Evolutionary conservation across 2,888 invertebrate species (phyloP).

Genomic region (Xestia ashworthii): DNA sequence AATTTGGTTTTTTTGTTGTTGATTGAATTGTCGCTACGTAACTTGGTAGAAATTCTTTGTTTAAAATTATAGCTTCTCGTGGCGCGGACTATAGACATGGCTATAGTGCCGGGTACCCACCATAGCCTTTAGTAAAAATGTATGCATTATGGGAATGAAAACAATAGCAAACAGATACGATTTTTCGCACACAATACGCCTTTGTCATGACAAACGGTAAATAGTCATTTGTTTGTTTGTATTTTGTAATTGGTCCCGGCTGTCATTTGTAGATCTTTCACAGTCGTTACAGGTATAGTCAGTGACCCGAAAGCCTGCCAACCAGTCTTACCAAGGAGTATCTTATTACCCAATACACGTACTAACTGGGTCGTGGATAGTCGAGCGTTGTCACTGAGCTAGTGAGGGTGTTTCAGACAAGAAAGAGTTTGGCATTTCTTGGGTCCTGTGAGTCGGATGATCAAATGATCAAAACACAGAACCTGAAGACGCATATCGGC

Average conservation of each 20-base stretch:
- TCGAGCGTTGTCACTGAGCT: neutral
- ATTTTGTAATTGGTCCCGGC: neutral
- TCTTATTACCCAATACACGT: too few species aligned
- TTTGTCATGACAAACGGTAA: constrained; percentile 12
- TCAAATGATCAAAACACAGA: neutral
- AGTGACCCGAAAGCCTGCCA: neutral
- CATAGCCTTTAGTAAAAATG: neutral
- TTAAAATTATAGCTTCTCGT: too few species aligned
- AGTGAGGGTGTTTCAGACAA: neutral
- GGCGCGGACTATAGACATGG: neutral
- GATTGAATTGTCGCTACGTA: too few species aligned
- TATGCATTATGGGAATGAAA: neutral
- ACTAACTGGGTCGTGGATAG: neutral
- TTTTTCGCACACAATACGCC: constrained; percentile 6
- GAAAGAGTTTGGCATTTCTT: neutral
- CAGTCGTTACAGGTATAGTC: neutral
- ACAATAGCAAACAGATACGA: constrained; percentile 21
- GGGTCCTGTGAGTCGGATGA: neutral
- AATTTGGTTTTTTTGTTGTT: too few species aligned
- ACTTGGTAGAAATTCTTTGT: too few species aligned
- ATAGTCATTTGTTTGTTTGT: neutral
- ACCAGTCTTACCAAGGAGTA: neutral
- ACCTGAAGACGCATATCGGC: too few species aligned
- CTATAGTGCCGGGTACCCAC: neutral
- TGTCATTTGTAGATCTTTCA: neutral